Evolutionary conservation across 2,797 vertebrate genomes (phyloP).

Genomic region (Pseudochirops cupreus): DNA sequence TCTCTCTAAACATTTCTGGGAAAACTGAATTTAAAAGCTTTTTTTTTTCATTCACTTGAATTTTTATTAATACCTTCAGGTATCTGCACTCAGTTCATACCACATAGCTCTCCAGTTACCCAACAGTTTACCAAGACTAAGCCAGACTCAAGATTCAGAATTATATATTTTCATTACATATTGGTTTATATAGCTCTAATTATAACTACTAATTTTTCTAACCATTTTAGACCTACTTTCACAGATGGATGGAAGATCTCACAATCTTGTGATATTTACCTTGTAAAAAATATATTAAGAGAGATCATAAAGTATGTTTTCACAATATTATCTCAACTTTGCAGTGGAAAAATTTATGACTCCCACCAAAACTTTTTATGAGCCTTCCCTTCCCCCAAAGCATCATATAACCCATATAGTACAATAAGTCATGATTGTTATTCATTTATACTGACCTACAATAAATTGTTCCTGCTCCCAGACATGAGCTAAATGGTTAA

Average conservation of each 20-base stretch:
- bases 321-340: not conserved
- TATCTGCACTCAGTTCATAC: constrained; percentile 12
- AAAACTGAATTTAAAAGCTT: constrained; percentile 12
- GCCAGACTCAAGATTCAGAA: not conserved
- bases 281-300: constrained; percentile 10
- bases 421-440: constrained; percentile 25
- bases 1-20: not conserved
- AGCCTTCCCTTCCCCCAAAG: not conserved
- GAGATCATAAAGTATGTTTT: constrained; percentile 3
- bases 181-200: not conserved
- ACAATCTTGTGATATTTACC: constrained; percentile 27
- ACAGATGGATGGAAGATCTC: constrained; percentile 6
- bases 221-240: constrained; percentile 11
- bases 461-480: not conserved
- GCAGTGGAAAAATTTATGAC: constrained; percentile 28
- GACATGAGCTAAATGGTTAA: not conserved
- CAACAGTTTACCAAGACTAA: constrained; percentile 2
- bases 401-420: constrained; percentile 1
- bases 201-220: not conserved
- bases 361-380: not conserved
- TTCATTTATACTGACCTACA: constrained; percentile 10
- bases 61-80: constrained; percentile 28
- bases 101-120: not conserved
- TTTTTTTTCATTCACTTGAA: constrained; percentile 1
- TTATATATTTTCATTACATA: not conserved